phyloP scores from a whole-genome alignment of 2,888 invertebrate genomes.

The Athalia rosae region DNA sequence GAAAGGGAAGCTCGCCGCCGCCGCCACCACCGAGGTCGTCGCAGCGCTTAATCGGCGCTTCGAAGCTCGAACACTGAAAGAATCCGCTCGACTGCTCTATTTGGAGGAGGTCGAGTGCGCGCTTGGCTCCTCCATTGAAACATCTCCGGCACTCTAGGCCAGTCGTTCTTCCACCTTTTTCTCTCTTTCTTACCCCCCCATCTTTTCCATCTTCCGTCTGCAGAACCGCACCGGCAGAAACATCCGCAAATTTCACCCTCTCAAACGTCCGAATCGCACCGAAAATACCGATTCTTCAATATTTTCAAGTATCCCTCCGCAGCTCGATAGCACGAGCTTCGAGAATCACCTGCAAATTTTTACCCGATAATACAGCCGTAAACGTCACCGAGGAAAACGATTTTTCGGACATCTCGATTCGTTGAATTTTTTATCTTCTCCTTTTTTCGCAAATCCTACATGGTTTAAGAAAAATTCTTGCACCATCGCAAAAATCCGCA shows the following conservation, averaged over 20 bases:
- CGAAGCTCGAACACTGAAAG: slow-evolving; percentile 40
- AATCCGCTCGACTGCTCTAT: slow-evolving; percentile 44
- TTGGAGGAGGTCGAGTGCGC: slow-evolving; percentile 45
- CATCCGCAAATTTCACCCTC: slow-evolving; percentile 29
- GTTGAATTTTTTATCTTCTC: too few species aligned
- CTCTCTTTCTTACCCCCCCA: background rate
- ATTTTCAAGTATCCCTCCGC: background rate
- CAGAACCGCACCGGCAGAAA: background rate
- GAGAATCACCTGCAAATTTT: too few species aligned
- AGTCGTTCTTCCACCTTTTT: background rate
- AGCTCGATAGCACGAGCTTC: background rate
- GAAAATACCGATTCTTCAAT: slow-evolving; percentile 16
- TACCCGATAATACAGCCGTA: too few species aligned
- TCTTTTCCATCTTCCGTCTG: background rate
- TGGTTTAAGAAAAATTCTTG: too few species aligned
- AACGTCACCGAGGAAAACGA: too few species aligned
- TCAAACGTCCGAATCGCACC: slow-evolving; percentile 15
- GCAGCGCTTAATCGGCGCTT: slow-evolving; percentile 40
- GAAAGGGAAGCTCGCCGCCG: slow-evolving; percentile 8
- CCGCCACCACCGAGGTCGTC: slow-evolving; percentile 9
- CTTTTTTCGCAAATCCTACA: too few species aligned
- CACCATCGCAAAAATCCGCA: too few species aligned
- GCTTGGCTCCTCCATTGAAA: slow-evolving; percentile 43
- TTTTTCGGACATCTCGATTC: too few species aligned
- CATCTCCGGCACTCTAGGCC: slow-evolving; percentile 38